Percentiles rank a stretch among this genome's conserved stretches.
phyloP scores from a whole-genome alignment of 2,113 vertebrate genomes.

The Sphaerodactylus townsendi region DNA sequence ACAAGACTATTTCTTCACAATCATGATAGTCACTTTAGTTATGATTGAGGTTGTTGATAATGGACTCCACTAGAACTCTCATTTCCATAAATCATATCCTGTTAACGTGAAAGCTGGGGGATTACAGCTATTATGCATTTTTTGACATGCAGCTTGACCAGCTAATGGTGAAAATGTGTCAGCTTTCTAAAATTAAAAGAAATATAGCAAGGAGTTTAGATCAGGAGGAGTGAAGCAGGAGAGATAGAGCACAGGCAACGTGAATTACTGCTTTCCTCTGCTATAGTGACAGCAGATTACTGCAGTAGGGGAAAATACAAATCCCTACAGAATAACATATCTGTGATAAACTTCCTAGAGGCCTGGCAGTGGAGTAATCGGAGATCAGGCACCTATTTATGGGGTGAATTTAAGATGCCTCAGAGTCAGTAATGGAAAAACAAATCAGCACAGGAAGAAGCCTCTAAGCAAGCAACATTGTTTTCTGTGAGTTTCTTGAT shows the following conservation, averaged over 20 bases:
- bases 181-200: conserved; percentile 42
- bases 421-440: not conserved
- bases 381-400: conserved; percentile 47
- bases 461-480: conserved; percentile 26
- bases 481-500: conserved; percentile 30
- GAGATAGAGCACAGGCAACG: conserved; percentile 21
- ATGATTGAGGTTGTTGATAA: not conserved
- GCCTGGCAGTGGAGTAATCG: conserved; percentile 17
- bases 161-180: conserved; percentile 32
- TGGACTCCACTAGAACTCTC: not conserved
- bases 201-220: conserved; percentile 25
- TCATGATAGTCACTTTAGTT: not conserved
- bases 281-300: conserved; percentile 47
- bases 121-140: not conserved
- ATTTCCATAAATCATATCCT: conserved; percentile 11
- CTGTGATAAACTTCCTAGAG: conserved; percentile 45
- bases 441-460: conserved; percentile 30
- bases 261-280: conserved; percentile 39
- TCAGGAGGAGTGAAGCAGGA: conserved; percentile 21
- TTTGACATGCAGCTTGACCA: conserved; percentile 15
- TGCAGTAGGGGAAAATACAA: conserved; percentile 18
- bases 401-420: conserved; percentile 43
- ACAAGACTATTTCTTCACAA: conserved; percentile 16
- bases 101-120: not conserved
- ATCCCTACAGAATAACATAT: conserved; percentile 20